phyloP scores from a whole-genome alignment of 1,140 invertebrate genomes.

The Hesperophylax magnus region DNA sequence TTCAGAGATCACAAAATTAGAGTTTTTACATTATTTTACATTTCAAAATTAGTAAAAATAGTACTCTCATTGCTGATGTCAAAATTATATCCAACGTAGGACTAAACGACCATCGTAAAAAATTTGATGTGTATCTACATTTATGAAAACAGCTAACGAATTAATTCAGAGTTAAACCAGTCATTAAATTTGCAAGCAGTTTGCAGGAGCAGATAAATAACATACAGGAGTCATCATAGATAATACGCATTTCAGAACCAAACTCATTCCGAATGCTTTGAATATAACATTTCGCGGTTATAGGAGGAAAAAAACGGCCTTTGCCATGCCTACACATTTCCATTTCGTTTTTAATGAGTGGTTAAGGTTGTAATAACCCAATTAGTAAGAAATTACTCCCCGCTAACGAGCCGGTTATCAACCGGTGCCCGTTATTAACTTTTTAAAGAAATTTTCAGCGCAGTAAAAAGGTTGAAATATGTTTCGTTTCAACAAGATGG shows the following conservation, averaged over 20 bases:
- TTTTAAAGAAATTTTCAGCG: conserved; percentile 30
- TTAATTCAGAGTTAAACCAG: too few species aligned
- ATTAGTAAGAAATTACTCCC: conserved; percentile 46
- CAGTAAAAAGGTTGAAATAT: conserved; percentile 23
- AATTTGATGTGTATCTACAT: too few species aligned
- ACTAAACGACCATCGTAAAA: too few species aligned
- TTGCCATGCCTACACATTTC: conserved; percentile 21
- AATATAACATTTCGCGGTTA: conserved; percentile 17
- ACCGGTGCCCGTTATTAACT: conserved; percentile 29
- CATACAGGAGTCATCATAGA: too few species aligned
- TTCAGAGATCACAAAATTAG: too few species aligned
- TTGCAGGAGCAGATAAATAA: too few species aligned
- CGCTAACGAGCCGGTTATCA: conserved; percentile 48
- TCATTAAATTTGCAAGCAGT: too few species aligned
- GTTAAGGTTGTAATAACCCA: conserved; percentile 44
- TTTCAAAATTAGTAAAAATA: too few species aligned
- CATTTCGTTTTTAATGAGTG: conserved; percentile 30
- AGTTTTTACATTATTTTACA: too few species aligned
- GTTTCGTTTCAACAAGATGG: conserved; percentile 28
- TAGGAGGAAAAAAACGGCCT: conserved; percentile 18
- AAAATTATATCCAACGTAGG: too few species aligned
- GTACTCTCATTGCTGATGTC: too few species aligned
- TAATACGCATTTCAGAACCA: not conserved
- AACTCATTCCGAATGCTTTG: conserved; percentile 2
- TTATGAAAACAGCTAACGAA: too few species aligned